Evolutionary conservation across 2,888 invertebrate species (phyloP).

Genomic region (Fabriciana adippe): DNA sequence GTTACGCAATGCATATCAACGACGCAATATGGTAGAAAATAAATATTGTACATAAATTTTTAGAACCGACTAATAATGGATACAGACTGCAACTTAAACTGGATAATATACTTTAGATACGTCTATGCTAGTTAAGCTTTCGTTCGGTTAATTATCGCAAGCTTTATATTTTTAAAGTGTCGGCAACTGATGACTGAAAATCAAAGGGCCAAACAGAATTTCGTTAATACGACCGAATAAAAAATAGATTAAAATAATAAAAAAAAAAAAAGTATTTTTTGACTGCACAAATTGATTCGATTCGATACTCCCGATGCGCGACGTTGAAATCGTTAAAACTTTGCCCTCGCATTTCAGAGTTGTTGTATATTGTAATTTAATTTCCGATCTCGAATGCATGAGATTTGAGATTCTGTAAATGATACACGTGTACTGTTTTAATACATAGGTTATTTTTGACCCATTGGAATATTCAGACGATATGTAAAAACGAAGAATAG

Average conservation of each 20-base stretch:
- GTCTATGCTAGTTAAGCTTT: slow-evolving; percentile 79
- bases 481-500: slow-evolving; percentile 73
- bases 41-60: slow-evolving; percentile 80
- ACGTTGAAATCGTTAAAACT: slow-evolving; percentile 54
- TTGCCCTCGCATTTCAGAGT: slow-evolving; percentile 76
- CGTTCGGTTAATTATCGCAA: slow-evolving; percentile 75
- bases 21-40: slow-evolving; percentile 83
- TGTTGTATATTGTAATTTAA: slow-evolving; percentile 62
- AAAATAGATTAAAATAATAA: slow-evolving; percentile 38
- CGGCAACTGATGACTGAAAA: slow-evolving; percentile 78
- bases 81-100: slow-evolving; percentile 78
- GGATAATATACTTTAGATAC: slow-evolving; percentile 78
- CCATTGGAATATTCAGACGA: slow-evolving; percentile 73
- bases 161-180: slow-evolving; percentile 68
- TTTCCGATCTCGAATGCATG: slow-evolving; percentile 54
- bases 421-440: slow-evolving; percentile 49
- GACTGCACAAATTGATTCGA: slow-evolving; percentile 64
- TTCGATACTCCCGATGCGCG: slow-evolving; percentile 49
- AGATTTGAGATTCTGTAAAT: slow-evolving; percentile 54
- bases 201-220: slow-evolving; percentile 72
- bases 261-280: slow-evolving; percentile 58
- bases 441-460: slow-evolving; percentile 67
- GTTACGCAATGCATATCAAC: slow-evolving; percentile 83
- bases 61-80: slow-evolving; percentile 74
- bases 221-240: slow-evolving; percentile 54